Evolutionary conservation across 1,140 invertebrate genomes (phyloP), one percentile per base, ranked within the genome.

Genomic region (Pseudomyrmex concolor): DNA sequence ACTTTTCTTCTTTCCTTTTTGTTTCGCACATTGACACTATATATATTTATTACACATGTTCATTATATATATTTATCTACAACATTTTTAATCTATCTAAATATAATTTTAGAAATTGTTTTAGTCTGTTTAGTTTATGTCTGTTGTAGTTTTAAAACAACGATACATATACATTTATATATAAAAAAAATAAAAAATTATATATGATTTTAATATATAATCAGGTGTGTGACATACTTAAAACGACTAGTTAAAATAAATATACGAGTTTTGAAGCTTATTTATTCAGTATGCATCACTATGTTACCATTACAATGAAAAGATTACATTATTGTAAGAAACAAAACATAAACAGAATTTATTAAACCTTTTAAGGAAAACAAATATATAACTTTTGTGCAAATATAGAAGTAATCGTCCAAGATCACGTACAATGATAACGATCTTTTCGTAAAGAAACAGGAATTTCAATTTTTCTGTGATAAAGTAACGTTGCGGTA

Each of bases 1-100:
- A 64, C 72, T 43, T 83, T 51, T 67, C 64, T 67, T 77, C 51
- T 67, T 50, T 17, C n/a, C 19, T 83, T 77, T 34, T 55, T 77
- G 8, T 57, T 83, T 83, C 63, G 77, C 55, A 54, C 54, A 80
- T 48, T 25, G 59, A 80, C 34, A 34, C 34, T 70, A 12, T n/a
- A n/a, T n/a, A n/a, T n/a, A n/a, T n/a, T n/a, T n/a, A n/a, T n/a
- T n/a, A n/a, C n/a, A 43, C 59, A 25, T 70, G 50, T 17, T 43
- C 22, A 15, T 66, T 80, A 80, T 13, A 71, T 80, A 54, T 34
- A 59, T 72, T 82, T 62, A 54, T 45, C 10, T 73, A 60, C 25
- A 45, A 55, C 64, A 25, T 83, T 76, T 9, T 8, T 45, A 17
- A 10, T n/a, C 15, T 60, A 2, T 62, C 7, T 48, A 50, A 66